These are phyloP conservation scores for Thereva nobilitata DNA, from an alignment of 2,888 invertebrate species.

Conservation along the genomic window DNA sequence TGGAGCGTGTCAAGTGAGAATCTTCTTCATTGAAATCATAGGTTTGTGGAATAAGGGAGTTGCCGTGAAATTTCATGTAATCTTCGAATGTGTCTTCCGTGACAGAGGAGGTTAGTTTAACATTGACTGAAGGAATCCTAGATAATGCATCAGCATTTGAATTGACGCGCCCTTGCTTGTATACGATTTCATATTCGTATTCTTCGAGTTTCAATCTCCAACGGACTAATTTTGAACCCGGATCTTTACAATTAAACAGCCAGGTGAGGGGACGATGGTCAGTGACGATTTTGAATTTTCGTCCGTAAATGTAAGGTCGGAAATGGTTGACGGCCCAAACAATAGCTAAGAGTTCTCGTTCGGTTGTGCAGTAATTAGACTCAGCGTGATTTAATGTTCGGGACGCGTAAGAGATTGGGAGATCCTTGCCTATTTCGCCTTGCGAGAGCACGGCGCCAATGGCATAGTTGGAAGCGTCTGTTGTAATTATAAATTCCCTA, in stretches of 20 bases:
- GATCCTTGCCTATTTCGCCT: background rate
- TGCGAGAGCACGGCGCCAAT: background rate
- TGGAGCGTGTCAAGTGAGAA: slow-evolving; percentile 10
- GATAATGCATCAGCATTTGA: slow-evolving; percentile 47
- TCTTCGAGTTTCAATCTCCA: slow-evolving; percentile 11
- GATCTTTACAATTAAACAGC: slow-evolving; percentile 6
- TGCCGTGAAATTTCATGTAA: slow-evolving; percentile 19
- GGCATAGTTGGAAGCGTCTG: slow-evolving; percentile 5
- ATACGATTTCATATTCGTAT: slow-evolving; percentile 11
- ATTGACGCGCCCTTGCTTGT: slow-evolving; percentile 45
- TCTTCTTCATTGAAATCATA: slow-evolving; percentile 4
- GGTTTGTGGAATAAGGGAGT: slow-evolving; percentile 5
- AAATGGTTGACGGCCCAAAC: slow-evolving; percentile 41
- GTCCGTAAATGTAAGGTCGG: slow-evolving; percentile 44
- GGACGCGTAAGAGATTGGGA: background rate
- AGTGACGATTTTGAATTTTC: slow-evolving; percentile 4
- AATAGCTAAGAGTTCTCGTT: slow-evolving; percentile 44
- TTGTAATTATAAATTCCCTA: slow-evolving; percentile 11
- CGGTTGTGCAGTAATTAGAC: slow-evolving; percentile 44
- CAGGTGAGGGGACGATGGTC: slow-evolving; percentile 3
- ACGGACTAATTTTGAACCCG: slow-evolving; percentile 3
- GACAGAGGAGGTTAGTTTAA: background rate
- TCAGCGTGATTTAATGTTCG: slow-evolving; percentile 37
- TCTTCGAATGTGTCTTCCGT: slow-evolving; percentile 14
- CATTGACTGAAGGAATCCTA: slow-evolving; percentile 20